These are phyloP conservation scores for Rhea pennata DNA, from an alignment of 2,113 vertebrate species.

Conservation along the genomic window DNA sequence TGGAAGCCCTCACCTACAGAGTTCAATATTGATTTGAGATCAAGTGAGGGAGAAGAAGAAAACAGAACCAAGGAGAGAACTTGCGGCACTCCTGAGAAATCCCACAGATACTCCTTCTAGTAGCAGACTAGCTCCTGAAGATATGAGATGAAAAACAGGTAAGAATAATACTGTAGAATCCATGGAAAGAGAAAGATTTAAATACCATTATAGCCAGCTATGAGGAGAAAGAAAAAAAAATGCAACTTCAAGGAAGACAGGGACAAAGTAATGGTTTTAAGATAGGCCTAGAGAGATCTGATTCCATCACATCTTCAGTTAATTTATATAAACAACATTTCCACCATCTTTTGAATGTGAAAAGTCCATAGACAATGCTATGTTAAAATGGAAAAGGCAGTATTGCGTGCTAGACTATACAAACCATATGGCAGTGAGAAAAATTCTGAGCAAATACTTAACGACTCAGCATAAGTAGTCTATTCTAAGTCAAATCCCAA, in stretches of 20 bases:
- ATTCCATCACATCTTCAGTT: neutral
- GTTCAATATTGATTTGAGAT: slow-evolving; percentile 13
- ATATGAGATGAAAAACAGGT: neutral
- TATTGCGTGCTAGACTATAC: neutral
- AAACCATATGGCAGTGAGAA: neutral
- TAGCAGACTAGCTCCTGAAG: neutral
- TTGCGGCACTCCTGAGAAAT: neutral
- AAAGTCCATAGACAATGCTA: neutral
- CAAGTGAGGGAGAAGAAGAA: neutral
- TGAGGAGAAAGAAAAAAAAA: neutral
- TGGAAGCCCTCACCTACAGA: neutral
- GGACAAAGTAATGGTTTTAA: neutral
- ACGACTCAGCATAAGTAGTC: neutral
- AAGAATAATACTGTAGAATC: neutral
- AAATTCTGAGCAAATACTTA: neutral
- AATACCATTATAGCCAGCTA: neutral
- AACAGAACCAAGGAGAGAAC: neutral
- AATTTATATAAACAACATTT: neutral
- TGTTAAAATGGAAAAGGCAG: neutral
- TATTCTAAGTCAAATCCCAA: neutral
- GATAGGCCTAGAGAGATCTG: neutral
- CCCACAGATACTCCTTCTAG: neutral
- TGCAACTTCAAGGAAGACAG: neutral
- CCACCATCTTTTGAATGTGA: neutral
- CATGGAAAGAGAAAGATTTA: neutral